phyloP scores from a whole-genome alignment of 2,888 invertebrate species.

The Maniola hyperantus region DNA sequence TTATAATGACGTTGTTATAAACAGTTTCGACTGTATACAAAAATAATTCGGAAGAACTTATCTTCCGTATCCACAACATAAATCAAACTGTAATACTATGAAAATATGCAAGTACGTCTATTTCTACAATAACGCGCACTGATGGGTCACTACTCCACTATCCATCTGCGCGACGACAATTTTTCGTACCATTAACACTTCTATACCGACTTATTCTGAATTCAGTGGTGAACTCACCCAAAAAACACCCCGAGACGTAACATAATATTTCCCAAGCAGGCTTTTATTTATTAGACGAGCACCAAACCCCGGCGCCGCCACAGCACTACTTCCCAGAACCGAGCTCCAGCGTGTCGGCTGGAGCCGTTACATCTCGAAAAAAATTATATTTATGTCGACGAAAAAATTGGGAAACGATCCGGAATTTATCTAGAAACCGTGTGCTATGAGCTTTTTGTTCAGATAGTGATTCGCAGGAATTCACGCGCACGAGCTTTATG shows the following conservation, averaged over 20 bases:
- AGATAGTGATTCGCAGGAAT: slow-evolving; percentile 64
- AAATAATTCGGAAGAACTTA: too few species aligned
- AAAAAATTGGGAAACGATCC: slow-evolving; percentile 74
- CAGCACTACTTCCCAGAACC: slow-evolving; percentile 75
- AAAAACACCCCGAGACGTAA: slow-evolving; percentile 76
- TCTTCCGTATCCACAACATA: too few species aligned
- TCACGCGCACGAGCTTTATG: slow-evolving; percentile 70
- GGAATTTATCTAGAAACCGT: slow-evolving; percentile 73
- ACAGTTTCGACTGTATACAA: too few species aligned
- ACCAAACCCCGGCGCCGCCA: slow-evolving; percentile 70
- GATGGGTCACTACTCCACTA: too few species aligned
- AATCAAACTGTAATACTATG: too few species aligned
- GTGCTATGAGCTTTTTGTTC: slow-evolving; percentile 74
- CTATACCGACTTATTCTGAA: too few species aligned
- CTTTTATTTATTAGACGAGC: slow-evolving; percentile 78
- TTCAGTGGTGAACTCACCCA: slow-evolving; percentile 55
- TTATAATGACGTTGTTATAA: too few species aligned
- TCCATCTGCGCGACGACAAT: too few species aligned
- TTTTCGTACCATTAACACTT: too few species aligned
- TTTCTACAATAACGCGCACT: too few species aligned
- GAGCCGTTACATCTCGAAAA: slow-evolving; percentile 78
- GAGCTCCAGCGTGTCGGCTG: slow-evolving; percentile 69
- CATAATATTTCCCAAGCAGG: slow-evolving; percentile 81
- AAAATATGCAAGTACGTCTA: too few species aligned
- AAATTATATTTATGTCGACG: slow-evolving; percentile 80